phyloP scores from a whole-genome alignment of 2,888 invertebrate genomes.

The Micoletzkya japonica region DNA sequence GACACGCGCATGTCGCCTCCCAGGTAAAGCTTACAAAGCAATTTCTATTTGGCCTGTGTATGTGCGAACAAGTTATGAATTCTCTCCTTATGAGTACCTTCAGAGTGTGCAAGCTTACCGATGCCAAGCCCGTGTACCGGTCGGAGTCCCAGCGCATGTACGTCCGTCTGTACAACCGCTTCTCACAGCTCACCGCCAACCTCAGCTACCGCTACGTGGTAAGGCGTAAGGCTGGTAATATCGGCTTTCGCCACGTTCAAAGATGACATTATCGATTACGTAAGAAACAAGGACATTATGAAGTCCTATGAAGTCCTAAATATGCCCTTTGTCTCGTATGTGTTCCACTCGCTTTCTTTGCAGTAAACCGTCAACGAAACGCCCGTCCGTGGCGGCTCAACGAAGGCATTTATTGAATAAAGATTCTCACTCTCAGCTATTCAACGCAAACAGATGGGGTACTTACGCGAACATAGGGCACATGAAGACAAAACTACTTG shows the following conservation, averaged over 20 bases:
- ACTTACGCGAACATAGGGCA: no score
- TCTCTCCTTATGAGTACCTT: background rate
- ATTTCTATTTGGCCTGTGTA: background rate
- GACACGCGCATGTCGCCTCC: constrained; percentile 24
- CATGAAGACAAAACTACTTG: no score
- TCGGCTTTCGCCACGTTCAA: no score
- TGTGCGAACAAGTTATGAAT: no score
- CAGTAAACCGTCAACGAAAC: no score
- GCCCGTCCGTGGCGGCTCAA: no score
- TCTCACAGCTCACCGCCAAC: constrained; percentile 25
- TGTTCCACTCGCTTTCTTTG: background rate
- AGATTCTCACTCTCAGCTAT: no score
- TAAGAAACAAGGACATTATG: background rate
- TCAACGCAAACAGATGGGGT: no score
- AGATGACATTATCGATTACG: background rate
- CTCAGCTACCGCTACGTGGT: constrained; percentile 17
- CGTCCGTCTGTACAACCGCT: constrained; percentile 23
- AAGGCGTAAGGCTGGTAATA: no score
- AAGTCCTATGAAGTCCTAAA: background rate
- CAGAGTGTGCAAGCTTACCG: constrained; percentile 23
- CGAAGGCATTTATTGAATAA: no score
- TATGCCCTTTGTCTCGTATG: background rate
- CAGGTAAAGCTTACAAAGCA: background rate
- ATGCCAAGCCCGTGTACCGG: constrained; percentile 15
- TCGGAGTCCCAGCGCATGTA: constrained; percentile 14